Evolutionary conservation across 2,888 invertebrate species (phyloP).

Genomic region (Schizotus pectinicornis): DNA sequence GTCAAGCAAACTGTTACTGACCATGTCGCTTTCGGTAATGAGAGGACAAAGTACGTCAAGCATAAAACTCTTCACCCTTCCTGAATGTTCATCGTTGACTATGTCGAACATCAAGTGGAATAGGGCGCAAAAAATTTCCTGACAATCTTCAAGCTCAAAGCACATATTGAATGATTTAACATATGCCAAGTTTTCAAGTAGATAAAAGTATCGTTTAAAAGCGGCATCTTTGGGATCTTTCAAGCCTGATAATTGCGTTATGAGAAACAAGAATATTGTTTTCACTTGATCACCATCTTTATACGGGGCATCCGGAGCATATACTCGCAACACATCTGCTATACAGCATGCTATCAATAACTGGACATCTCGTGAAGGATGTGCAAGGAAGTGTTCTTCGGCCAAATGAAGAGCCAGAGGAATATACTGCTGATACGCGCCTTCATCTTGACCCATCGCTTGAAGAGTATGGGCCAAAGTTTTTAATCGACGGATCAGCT

Average conservation of each 20-base stretch:
- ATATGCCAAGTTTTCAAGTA: constrained; percentile 95
- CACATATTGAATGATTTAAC: constrained; percentile 99
- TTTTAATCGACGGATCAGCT: constrained; percentile 92
- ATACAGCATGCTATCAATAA: constrained; percentile 96
- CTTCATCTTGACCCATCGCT: constrained; percentile 96
- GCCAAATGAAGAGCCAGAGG: constrained; percentile 91
- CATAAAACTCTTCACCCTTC: constrained; percentile 96
- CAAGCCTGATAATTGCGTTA: constrained; percentile 90
- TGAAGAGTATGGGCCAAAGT: constrained; percentile 92
- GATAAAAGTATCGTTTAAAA: constrained; percentile 93
- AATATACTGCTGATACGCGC: constrained; percentile 89
- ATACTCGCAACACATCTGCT: constrained; percentile 94
- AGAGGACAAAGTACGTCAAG: constrained; percentile 93
- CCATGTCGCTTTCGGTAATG: constrained; percentile 93
- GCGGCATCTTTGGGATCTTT: constrained; percentile 97
- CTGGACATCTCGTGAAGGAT: constrained; percentile 91
- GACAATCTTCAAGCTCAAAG: constrained; percentile 96
- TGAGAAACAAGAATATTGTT: constrained; percentile 92
- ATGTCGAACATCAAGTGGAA: constrained; percentile 95
- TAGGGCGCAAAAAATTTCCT: constrained; percentile 93
- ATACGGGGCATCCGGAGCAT: constrained; percentile 97
- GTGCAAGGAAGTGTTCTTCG: constrained; percentile 90
- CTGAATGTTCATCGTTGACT: constrained; percentile 95
- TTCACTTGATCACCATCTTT: constrained; percentile 94
- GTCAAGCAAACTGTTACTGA: constrained; percentile 92